Percentiles rank a stretch among this genome's conserved stretches.
Conservation (phyloP, 2,113 vertebrate genomes). For the Clarias batrachus region DNA sequence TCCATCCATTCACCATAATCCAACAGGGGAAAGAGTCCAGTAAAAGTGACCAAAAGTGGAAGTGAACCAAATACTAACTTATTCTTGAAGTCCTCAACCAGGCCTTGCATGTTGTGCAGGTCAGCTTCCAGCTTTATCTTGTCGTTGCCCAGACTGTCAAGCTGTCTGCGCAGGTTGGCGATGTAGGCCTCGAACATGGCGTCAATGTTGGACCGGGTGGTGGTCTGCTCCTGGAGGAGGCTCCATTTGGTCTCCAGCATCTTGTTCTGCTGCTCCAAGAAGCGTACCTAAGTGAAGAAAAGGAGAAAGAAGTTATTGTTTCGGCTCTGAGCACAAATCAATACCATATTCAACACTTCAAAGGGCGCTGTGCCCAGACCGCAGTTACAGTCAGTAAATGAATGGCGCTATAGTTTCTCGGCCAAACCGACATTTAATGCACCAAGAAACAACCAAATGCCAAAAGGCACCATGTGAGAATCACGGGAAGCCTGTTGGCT, state of each 20-base stretch:
- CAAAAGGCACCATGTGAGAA: conserved; percentile 41
- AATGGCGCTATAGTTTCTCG: conserved; percentile 27
- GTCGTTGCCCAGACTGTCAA: conserved; percentile 82
- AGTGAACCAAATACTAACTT: conserved; percentile 76
- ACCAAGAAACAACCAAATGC: conserved; percentile 47
- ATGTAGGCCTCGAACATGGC: conserved; percentile 86
- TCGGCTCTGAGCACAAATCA: conserved; percentile 29
- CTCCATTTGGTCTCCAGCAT: conserved; percentile 97
- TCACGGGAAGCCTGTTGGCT: conserved; percentile 29
- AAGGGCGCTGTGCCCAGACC: neutral
- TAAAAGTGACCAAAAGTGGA: neutral
- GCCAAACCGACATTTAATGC: conserved; percentile 19
- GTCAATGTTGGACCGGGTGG: conserved; percentile 78
- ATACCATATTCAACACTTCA: conserved; percentile 28
- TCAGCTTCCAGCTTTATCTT: conserved; percentile 88
- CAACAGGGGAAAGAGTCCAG: neutral
- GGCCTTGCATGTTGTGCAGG: conserved; percentile 86
- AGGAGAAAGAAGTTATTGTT: conserved; percentile 33
- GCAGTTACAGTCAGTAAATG: conserved; percentile 17
- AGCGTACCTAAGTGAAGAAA: conserved; percentile 78
- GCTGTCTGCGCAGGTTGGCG: conserved; percentile 80
- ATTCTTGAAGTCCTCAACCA: conserved; percentile 95
- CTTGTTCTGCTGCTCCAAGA: conserved; percentile 97
- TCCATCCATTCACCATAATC: neutral
- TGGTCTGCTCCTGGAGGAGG: conserved; percentile 88